Evolutionary conservation across 1,140 invertebrate species (phyloP), one percentile per base, ranked within the genome.

Genomic region (Plodia interpunctella): DNA sequence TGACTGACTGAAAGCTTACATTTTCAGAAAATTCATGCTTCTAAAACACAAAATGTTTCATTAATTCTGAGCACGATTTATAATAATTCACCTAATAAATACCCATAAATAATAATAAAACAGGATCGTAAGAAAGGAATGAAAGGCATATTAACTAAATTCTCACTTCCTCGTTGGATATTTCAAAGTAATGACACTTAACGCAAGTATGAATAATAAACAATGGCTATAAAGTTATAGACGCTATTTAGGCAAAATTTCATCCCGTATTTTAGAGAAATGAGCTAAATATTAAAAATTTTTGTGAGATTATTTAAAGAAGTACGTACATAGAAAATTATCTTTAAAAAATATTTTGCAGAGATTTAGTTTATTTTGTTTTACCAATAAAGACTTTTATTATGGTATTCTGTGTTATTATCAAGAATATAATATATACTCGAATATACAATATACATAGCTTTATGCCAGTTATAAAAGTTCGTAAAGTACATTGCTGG

Each of bases 151-250:
- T 3, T 44, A 44, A n/a, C 38, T 15, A 44, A 44, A 44, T 15
- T 15, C 38, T 44, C 15, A 44, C 38, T 44, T 44, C 38, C 13
- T 15, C 10, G 13, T 44, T 44, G n/a, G 15, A 44, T 44, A 44
- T 44, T 44, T 44, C 38, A 44, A 17, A 44, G 38, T n/a, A 44
- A 44, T 44, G 38, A 44, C 13, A 44, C 38, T 44, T 44, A 44
- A 17, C 38, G 38, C 15, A 1, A 17, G 15, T 44, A 44, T 44
- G 38, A 44, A 44, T 44, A 44, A 44, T 44, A 44, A 44, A 44
- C 38, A 44, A 6, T 17, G 10, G 38, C 38, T 15, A 44, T 44
- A 44, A 44, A 44, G 38, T 44, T 44, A 17, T 44, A 44, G 5
- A 13, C 13, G 38, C 8, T 10, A 44, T 44, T 44, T 44, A 15